Conservation (phyloP, 1,140 invertebrate species). For the Antheraea pernyi region DNA sequence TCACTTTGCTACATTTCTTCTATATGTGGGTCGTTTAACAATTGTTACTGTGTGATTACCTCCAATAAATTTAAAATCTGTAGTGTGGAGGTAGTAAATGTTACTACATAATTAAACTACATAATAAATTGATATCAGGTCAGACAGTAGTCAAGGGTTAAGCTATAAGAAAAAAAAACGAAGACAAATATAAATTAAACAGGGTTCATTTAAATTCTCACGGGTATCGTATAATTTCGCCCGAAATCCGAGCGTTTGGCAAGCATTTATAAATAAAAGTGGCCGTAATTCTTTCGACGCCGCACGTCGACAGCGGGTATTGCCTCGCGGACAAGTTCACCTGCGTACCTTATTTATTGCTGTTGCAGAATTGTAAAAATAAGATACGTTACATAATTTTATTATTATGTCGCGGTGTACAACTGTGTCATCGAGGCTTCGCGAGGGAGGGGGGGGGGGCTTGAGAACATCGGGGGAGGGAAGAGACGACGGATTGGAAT, state of each 20-base stretch:
- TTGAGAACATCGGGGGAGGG: too few species aligned
- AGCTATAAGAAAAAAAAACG: neutral
- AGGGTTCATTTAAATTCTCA: neutral
- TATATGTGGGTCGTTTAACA: too few species aligned
- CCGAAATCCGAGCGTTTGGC: neutral
- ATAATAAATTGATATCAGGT: too few species aligned
- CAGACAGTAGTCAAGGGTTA: too few species aligned
- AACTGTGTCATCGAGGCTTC: neutral
- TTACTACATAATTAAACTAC: too few species aligned
- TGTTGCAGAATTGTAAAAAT: neutral
- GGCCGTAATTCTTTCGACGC: neutral
- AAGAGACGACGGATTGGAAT: too few species aligned
- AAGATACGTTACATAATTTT: neutral
- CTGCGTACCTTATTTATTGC: neutral
- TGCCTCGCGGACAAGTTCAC: neutral
- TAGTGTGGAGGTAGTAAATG: too few species aligned
- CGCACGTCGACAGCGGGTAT: neutral
- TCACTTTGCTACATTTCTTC: too few species aligned
- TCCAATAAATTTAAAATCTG: too few species aligned
- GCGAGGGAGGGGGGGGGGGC: too few species aligned
- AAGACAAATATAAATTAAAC: neutral
- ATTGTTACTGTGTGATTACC: too few species aligned
- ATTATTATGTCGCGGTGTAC: neutral
- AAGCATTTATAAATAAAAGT: neutral
- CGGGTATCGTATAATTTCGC: neutral